Evolutionary conservation across 2,113 vertebrate species (phyloP).

Genomic region (Gracilinanus agilis): DNA sequence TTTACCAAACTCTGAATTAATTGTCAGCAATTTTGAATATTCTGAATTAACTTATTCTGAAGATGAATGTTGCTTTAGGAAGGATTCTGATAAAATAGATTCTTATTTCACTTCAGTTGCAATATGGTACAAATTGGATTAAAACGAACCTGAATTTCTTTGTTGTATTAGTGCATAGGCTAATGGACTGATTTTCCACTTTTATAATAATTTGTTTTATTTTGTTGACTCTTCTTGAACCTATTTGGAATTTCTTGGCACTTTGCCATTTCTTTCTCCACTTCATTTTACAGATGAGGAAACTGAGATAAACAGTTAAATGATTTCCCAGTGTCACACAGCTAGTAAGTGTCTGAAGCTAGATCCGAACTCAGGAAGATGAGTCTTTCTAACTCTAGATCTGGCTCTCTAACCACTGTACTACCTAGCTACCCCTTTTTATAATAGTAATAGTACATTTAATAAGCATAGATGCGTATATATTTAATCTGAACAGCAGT

Average conservation of each 20-base stretch:
- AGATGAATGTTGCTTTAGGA: neutral
- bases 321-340: neutral
- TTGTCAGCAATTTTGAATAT: neutral
- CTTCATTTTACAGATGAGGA: neutral
- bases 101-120: neutral
- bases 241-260: neutral
- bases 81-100: neutral
- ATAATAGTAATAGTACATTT: neutral
- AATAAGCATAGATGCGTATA: neutral
- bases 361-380: neutral
- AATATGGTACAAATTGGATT: neutral
- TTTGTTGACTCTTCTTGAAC: neutral
- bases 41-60: neutral
- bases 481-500: neutral
- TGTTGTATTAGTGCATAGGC: neutral
- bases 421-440: neutral
- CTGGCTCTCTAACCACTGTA: neutral
- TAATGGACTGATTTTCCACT: neutral
- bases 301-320: neutral
- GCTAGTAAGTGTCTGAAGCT: neutral
- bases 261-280: neutral
- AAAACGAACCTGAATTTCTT: neutral
- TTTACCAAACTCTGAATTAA: neutral
- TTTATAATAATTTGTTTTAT: neutral
- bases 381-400: neutral